Percentiles rank a stretch among this genome's conserved stretches.
These are phyloP conservation scores for Drosophila ananassae DNA, from an alignment of 1,140 invertebrate genomes.

Conservation along the genomic window DNA sequence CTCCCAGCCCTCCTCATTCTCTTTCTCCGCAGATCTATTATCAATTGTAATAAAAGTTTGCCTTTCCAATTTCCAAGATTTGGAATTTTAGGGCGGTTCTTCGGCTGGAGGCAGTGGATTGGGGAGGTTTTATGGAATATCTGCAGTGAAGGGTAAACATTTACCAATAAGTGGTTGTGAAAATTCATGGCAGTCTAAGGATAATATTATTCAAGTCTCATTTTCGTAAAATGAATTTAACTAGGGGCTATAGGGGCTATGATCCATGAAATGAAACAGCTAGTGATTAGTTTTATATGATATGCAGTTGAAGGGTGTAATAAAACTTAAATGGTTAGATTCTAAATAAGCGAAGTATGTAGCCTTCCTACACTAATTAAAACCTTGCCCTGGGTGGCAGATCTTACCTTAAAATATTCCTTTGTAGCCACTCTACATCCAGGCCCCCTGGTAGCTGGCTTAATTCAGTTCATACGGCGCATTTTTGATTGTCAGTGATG, in stretches of 20 bases:
- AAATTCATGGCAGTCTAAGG: constrained; percentile 7
- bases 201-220: constrained; percentile 20
- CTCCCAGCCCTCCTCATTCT: constrained; percentile 23
- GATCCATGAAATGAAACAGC: neutral
- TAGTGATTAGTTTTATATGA: neutral
- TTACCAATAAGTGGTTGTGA: constrained; percentile 31
- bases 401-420: neutral
- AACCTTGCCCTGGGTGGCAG: neutral
- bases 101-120: constrained; percentile 9
- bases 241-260: neutral
- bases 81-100: constrained; percentile 25
- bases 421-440: neutral
- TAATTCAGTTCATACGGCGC: constrained; percentile 78
- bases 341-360: too few species aligned
- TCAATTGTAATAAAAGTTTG: constrained; percentile 70
- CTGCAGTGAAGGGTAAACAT: constrained; percentile 7
- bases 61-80: constrained; percentile 6
- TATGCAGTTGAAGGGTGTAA: neutral
- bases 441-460: constrained; percentile 31
- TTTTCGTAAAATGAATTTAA: neutral
- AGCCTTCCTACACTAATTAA: neutral
- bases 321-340: neutral
- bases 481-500: constrained; percentile 66
- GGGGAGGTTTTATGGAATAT: constrained; percentile 32
- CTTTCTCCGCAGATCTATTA: constrained; percentile 55